Conservation (phyloP, 2,888 invertebrate genomes). For the Stramonita haemastoma region DNA sequence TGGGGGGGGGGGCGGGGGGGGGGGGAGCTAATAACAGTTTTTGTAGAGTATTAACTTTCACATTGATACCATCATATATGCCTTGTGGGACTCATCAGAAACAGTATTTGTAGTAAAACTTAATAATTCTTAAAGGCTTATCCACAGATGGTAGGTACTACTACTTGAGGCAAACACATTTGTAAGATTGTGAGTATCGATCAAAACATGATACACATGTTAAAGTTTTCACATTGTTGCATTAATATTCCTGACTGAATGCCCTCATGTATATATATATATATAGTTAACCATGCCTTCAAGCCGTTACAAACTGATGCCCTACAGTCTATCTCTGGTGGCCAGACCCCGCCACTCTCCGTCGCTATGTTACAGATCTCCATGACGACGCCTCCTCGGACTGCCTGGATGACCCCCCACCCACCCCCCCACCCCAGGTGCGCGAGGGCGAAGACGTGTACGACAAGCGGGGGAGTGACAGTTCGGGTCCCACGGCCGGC, state of each 20-base stretch:
- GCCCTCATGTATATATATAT: not conserved
- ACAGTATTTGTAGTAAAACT: no score
- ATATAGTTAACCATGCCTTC: not conserved
- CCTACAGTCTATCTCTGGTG: not conserved
- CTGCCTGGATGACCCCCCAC: constrained; percentile 34
- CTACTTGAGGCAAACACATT: no score
- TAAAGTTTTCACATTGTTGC: no score
- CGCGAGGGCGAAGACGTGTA: constrained; percentile 26
- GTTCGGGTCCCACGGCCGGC: constrained; percentile 19
- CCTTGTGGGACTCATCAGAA: no score
- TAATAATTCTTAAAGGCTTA: no score
- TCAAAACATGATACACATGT: no score
- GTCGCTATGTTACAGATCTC: constrained; percentile 26
- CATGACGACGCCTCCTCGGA: constrained; percentile 40
- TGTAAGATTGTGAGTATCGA: no score
- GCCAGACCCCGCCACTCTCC: not conserved
- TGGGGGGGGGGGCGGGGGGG: no score
- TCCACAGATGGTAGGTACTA: no score
- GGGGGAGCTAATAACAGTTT: no score
- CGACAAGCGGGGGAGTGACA: constrained; percentile 28
- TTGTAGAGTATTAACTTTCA: no score
- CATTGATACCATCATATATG: no score
- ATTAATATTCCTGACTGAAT: not conserved
- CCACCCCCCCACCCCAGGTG: constrained; percentile 12
- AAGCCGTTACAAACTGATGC: not conserved